These are phyloP conservation scores for Catalaphyllia jardinei DNA, from an alignment of 64 coral and sea anemone species.

Conservation along the genomic window DNA sequence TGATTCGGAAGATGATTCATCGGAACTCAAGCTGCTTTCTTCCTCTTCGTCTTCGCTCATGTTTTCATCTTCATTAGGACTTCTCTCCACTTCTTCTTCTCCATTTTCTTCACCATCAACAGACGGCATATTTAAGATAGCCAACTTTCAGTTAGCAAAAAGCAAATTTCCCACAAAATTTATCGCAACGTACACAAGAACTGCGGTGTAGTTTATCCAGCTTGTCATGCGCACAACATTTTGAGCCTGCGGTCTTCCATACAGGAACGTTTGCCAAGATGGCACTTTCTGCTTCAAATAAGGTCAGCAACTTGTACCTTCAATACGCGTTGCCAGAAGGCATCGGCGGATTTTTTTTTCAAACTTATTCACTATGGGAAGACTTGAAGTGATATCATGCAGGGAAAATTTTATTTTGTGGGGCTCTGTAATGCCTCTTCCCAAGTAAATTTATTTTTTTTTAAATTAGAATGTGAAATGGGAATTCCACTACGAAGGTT, in stretches of 20 bases:
- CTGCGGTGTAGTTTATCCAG: background rate
- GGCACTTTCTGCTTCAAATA: no score
- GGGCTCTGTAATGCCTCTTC: no score
- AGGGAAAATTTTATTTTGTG: no score
- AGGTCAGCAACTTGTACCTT: no score
- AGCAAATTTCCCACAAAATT: background rate
- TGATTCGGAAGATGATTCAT: slow-evolving; percentile 93
- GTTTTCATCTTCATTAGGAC: slow-evolving; percentile 93
- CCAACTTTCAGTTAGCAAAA: background rate
- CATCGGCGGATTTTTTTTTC: no score
- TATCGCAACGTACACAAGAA: background rate
- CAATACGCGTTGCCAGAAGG: no score
- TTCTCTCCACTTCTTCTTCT: slow-evolving; percentile 91
- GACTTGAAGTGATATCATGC: no score
- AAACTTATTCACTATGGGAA: no score
- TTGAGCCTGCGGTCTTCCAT: background rate
- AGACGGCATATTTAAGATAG: slow-evolving; percentile 67
- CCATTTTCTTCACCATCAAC: slow-evolving; percentile 99
- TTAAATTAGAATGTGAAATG: no score
- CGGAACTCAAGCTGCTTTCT: slow-evolving; percentile 81
- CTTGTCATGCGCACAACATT: background rate
- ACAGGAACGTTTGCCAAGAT: background rate
- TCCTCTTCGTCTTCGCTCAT: slow-evolving; percentile 98
- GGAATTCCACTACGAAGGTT: slow-evolving; percentile 48
- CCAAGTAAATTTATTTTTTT: no score